Evolutionary conservation across 2,113 vertebrate species (phyloP), one percentile per base, ranked within the genome.

Genomic region (Epinephelus moara): DNA sequence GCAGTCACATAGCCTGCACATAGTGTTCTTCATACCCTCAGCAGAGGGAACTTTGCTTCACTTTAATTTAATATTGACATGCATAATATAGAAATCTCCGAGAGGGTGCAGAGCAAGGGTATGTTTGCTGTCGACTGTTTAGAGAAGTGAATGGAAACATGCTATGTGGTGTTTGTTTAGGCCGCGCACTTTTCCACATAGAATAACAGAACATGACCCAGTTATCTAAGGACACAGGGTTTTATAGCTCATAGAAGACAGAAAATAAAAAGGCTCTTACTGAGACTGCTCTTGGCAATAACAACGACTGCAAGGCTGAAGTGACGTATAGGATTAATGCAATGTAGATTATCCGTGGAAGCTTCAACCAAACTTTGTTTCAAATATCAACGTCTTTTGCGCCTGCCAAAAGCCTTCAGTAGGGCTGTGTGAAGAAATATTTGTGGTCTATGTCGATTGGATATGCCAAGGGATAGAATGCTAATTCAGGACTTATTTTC

Each of bases 141-240:
- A 40, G 53, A 75, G 81, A 82, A 82, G 76, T 89, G 84, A 87
- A 87, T 84, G 73, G 84, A 89, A 89, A 90, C 82, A 84, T 91
- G 84, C 75, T 84, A 85, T 85, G 81, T 27, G 59, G 71, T 90
- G 89, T 92, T 91, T 93, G 87, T 90, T 84, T 79, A 87, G 87
- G 73, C 78, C 70, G 60, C 77, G 56, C 73, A 74, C 47, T 50
- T 83, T 81, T 70, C 25, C 81, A 82, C 89, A 76, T 88, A 82
- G 84, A 91, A 90, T 87, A 90, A 85, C 78, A 87, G 83, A 85
- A 70, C 82, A 52, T 89, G 90, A 91, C 89, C 92, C 84, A 90
- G 89, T 94, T 92, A 88, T 91, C 85, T 81, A 30, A 90, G 91
- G 85, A 88, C 82, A 75, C 27, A 4, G 78, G 78, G 70, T 88